phyloP scores from a whole-genome alignment of 2,888 invertebrate species.

The Habrosyne pyritoides region DNA sequence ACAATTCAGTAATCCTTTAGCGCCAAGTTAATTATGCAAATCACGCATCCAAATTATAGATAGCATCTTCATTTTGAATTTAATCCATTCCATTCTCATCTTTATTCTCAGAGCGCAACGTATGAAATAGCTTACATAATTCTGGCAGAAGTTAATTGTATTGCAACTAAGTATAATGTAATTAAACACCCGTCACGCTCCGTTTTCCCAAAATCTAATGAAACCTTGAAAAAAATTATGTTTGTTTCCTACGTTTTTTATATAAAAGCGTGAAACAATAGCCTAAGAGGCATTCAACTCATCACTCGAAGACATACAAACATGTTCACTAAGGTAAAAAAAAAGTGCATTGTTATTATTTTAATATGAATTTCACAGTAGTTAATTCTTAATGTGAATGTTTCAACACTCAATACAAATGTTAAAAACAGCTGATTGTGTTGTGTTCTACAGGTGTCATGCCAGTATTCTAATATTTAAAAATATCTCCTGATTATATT shows the following conservation, averaged over 20 bases:
- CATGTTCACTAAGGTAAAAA: conserved; percentile 65
- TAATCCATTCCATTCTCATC: background rate
- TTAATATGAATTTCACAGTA: conserved; percentile 3
- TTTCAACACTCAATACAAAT: background rate
- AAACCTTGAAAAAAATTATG: conserved; percentile 55
- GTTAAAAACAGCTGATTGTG: conserved; percentile 6
- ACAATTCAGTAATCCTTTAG: background rate
- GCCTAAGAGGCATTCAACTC: conserved; percentile 52
- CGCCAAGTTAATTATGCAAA: background rate
- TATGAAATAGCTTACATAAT: conserved; percentile 15
- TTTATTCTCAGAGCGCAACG: conserved; percentile 8
- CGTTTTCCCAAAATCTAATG: conserved; percentile 60
- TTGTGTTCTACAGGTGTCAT: background rate
- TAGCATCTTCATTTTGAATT: background rate
- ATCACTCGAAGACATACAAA: conserved; percentile 46
- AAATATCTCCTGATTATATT: too few species aligned
- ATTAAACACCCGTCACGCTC: conserved; percentile 63
- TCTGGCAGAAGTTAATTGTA: conserved; percentile 27
- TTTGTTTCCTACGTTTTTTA: conserved; percentile 56
- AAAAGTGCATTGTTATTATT: conserved; percentile 12
- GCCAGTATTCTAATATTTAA: too few species aligned
- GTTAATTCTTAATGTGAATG: background rate
- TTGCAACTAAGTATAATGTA: conserved; percentile 43
- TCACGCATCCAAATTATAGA: background rate
- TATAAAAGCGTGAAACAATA: conserved; percentile 66